Base-by-base conservation (phyloP, 1,140 invertebrate genomes). In the Drosophila lini region DNA sequence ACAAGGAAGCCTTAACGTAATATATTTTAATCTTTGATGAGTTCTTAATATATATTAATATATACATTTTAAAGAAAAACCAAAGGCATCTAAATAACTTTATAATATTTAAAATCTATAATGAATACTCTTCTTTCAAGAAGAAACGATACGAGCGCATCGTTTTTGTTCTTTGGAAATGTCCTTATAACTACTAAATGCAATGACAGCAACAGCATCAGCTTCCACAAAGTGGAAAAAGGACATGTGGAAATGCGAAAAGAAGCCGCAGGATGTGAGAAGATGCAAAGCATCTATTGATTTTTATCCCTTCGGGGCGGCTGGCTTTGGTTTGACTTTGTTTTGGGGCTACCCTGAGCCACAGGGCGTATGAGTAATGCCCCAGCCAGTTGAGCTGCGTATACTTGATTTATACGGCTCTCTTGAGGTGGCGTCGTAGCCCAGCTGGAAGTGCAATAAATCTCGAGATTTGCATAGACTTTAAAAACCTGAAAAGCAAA, bases 301-400 rank as follows among this genome's bases (percentile, higher is more conserved):
- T 85, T 85, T 84, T 84, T 55, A 58, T 69, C 61, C 65, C 61
- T 36, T 63, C 79, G 71, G 64, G 63, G 55, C 74, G 65, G 60
- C 62, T 58, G 59, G 50, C 38, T 69, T 67, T 57, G 44, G 31
- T 59, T 58, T 53, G 61, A 59, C 45, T 73, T 73, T 38, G 40
- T 41, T 76, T 71, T 63, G 64, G 61, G 68, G 40, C 47, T 36
- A 36, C 52, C 19, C 31, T 15, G 42, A 32, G 38, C 75, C 60
- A 70, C 80, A 64, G 50, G 78, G 80, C 80, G 81, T 80, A 84
- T 84, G 74, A 64, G 81, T 67, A 80, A 84, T 83, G 68, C 48
- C 62, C 53, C 40, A 15, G 40, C 16, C 59, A 52, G 34, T 42
- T 38, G 32, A 41, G 57, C 28, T 58, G 61, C 41, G 48, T 70